These are phyloP conservation scores for Pagrus major DNA, from an alignment of 2,113 vertebrate species.

Conservation along the genomic window DNA sequence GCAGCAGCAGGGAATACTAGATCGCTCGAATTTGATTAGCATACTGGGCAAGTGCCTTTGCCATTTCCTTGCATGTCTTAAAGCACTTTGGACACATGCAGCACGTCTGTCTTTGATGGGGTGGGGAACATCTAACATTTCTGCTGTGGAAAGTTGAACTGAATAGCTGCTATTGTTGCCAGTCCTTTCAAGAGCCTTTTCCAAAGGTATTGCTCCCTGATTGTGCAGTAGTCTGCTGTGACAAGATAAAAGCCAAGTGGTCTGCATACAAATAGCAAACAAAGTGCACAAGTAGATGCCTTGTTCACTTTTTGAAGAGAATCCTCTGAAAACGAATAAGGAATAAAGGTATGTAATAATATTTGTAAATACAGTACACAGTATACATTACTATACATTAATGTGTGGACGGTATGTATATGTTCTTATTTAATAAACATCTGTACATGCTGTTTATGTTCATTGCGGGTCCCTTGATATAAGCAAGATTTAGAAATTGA, in stretches of 20 bases:
- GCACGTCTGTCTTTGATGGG: slow-evolving; percentile 27
- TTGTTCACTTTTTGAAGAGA: neutral
- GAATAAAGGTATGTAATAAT: neutral
- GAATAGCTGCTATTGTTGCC: slow-evolving; percentile 26
- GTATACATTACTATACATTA: neutral
- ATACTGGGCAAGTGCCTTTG: slow-evolving; percentile 41
- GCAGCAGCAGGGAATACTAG: slow-evolving; percentile 54
- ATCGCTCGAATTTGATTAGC: slow-evolving; percentile 50
- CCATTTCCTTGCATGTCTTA: slow-evolving; percentile 41
- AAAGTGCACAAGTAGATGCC: neutral
- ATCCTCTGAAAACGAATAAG: neutral
- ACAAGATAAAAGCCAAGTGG: slow-evolving; percentile 37
- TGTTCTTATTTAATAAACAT: neutral
- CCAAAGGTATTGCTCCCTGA: slow-evolving; percentile 19
- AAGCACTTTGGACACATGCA: slow-evolving; percentile 27
- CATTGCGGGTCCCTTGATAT: neutral
- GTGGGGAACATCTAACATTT: slow-evolving; percentile 4
- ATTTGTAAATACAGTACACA: neutral
- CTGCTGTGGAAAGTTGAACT: slow-evolving; percentile 13
- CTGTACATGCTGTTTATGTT: neutral
- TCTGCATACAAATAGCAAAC: slow-evolving; percentile 16
- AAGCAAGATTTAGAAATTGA: neutral
- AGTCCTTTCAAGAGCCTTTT: slow-evolving; percentile 18
- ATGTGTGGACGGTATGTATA: neutral
- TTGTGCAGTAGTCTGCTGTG: slow-evolving; percentile 11